A percentile compares a stretch with the other conserved stretches of the same genome.
phyloP scores from a whole-genome alignment of 2,888 invertebrate genomes.

The Fissipunctia ypsillon region DNA sequence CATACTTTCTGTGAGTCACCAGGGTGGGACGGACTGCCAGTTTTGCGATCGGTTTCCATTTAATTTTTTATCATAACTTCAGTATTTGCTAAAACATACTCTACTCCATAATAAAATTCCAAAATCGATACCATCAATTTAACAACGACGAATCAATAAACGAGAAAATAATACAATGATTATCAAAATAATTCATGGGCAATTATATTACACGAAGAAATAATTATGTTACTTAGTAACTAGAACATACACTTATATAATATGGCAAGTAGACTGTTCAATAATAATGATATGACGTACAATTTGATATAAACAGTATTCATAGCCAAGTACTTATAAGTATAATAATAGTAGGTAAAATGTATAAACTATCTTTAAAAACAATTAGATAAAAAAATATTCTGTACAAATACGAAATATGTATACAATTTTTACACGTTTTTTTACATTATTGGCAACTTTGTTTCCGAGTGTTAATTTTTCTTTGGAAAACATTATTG shows the following conservation, averaged over 20 bases:
- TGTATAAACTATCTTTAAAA: conserved; percentile 57
- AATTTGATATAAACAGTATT: conserved; percentile 61
- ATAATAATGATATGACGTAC: conserved; percentile 68
- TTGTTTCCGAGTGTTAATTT: conserved; percentile 68
- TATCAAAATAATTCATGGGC: conserved; percentile 54
- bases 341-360: conserved; percentile 43
- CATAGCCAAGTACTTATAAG: conserved; percentile 69
- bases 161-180: conserved; percentile 20
- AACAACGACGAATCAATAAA: conserved; percentile 34
- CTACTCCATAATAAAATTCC: conserved; percentile 5
- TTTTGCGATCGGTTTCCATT: conserved; percentile 33
- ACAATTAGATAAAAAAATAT: conserved; percentile 64
- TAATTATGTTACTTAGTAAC: conserved; percentile 66
- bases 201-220: conserved; percentile 41
- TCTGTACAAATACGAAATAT: conserved; percentile 72
- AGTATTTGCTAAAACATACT: conserved; percentile 29
- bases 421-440: conserved; percentile 68
- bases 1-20: conserved; percentile 37
- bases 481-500: conserved; percentile 79
- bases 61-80: conserved; percentile 26
- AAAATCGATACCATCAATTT: conserved; percentile 14
- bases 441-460: conserved; percentile 81
- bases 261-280: conserved; percentile 67
- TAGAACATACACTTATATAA: conserved; percentile 60
- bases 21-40: conserved; percentile 45